phyloP scores from a whole-genome alignment of 2,113 vertebrate species.

The Mola mola region DNA sequence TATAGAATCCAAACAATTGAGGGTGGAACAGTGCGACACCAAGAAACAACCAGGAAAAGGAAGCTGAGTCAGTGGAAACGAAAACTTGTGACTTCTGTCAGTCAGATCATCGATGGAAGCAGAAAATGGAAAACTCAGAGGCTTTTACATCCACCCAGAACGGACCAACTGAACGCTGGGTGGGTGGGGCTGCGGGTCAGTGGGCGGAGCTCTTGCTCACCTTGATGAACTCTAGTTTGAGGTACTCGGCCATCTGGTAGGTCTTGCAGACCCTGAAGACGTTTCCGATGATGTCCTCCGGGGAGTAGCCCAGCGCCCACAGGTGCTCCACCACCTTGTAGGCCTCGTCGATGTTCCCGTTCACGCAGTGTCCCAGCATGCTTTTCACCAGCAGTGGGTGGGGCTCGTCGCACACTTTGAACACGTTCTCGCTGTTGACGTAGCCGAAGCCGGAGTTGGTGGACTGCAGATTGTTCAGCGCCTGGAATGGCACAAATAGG shows the following conservation, averaged over 20 bases:
- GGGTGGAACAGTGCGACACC: no score
- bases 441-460: conserved; percentile 94
- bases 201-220: conserved; percentile 64
- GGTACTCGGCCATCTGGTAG: conserved; percentile 93
- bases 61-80: no score
- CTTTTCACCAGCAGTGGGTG: conserved; percentile 96
- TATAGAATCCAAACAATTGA: no score
- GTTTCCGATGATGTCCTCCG: conserved; percentile 96
- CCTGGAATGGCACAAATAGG: conserved; percentile 75
- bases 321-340: conserved; percentile 96
- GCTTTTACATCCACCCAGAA: no score
- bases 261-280: conserved; percentile 98
- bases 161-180: no score
- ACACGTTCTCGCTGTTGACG: conserved; percentile 97
- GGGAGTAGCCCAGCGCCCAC: conserved; percentile 95
- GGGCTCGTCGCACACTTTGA: conserved; percentile 97
- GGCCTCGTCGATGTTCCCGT: conserved; percentile 88
- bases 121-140: no score
- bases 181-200: not conserved
- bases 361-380: conserved; percentile 94
- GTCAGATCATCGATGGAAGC: no score
- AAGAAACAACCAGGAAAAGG: no score
- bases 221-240: conserved; percentile 98
- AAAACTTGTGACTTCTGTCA: no score
- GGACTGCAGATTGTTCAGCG: conserved; percentile 96